Base-by-base conservation (phyloP, 2,113 vertebrate species). In the Felis chaus region DNA sequence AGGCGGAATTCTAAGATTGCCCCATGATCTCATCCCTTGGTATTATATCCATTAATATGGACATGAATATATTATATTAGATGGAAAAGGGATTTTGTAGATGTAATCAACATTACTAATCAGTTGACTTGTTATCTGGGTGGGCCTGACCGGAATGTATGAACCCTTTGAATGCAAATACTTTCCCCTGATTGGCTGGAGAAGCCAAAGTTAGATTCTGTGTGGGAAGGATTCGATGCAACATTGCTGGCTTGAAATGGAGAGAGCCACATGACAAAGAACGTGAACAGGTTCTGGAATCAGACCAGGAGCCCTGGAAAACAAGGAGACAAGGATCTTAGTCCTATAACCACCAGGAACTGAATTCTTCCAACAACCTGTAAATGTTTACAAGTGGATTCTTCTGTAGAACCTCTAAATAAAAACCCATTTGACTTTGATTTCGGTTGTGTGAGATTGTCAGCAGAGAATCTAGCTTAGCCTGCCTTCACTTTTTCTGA, bases 301-400 rank as follows among this genome's bases (percentile, higher is more conserved):
- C 5, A 4, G 21, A 66, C 36, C 1, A 0, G 21, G 5, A 39
- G 19, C 13, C 5, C 21, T 7, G 29, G 13, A 23, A 79, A 4
- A 7, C 3, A 78, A 31, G 3, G 9, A 65, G 41, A 50, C 3
- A n/a, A 50, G 14, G 16, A 10, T 3, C 19, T 80, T 15, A n/a
- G 78, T 50, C 6, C 4, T 71, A 39, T 3, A 80, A 3, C 13
- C 39, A n/a, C 33, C 55, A 7, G 5, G 23, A 88, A 33, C 12
- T 50, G 18, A 21, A 33, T 18, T 50, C 7, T 7, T 80, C 33
- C 23, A 71, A 48, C 31, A 48, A 33, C 8, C 25, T 23, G 39
- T 31, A 73, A 36, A 21, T 39, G 16, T 11, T n/a, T 36, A 13
- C 2, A 33, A 73, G 5, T 63, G 25, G 12, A 36, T n/a, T 65